Evolutionary conservation across 2,797 vertebrate genomes (phyloP).

Genomic region (Phataginus tricuspis): DNA sequence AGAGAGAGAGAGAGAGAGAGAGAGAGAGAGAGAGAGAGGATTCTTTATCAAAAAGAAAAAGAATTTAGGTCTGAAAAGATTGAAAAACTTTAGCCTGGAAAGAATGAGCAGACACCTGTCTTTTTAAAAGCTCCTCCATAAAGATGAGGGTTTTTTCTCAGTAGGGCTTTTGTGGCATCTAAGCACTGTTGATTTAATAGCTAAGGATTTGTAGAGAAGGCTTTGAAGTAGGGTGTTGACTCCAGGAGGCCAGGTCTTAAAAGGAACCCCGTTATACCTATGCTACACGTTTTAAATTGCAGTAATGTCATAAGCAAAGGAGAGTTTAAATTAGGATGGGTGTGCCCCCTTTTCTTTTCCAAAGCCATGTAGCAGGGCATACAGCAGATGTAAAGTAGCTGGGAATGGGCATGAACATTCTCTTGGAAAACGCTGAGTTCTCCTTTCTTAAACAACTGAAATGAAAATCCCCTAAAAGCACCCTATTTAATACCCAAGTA

Average conservation of each 20-base stretch:
- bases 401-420: not conserved
- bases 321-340: not conserved
- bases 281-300: not conserved
- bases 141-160: not conserved
- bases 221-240: not conserved
- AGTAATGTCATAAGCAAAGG: not conserved
- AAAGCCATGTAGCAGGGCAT: not conserved
- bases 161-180: not conserved
- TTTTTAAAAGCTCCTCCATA: not conserved
- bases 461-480: conserved; percentile 39
- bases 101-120: not conserved
- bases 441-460: not conserved
- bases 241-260: not conserved
- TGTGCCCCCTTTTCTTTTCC: not conserved
- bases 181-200: not conserved
- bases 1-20: too few relatives aligned
- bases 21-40: too few relatives aligned
- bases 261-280: not conserved
- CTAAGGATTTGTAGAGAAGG: not conserved
- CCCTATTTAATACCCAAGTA: not conserved
- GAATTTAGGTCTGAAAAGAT: not conserved
- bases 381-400: not conserved
- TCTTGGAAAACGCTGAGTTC: not conserved
- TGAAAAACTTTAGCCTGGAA: not conserved
- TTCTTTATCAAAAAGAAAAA: not conserved